Evolutionary conservation across 2,888 invertebrate genomes (phyloP).

Genomic region (Antheraea yamamai): DNA sequence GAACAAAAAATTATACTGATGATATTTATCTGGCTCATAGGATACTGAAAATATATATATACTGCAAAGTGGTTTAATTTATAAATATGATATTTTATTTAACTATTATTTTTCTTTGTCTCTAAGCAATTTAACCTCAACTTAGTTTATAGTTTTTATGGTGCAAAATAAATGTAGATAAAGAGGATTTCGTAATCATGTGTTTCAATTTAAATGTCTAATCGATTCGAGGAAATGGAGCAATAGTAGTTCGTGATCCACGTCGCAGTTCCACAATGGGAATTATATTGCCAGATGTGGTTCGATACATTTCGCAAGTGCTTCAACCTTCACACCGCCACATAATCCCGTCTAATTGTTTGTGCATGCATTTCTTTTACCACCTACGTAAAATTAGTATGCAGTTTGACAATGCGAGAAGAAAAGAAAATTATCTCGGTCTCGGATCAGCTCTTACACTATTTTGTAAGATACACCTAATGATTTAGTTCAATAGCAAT

Average conservation of each 20-base stretch:
- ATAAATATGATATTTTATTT: not conserved
- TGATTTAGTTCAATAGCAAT: not conserved
- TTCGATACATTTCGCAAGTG: conserved; percentile 60
- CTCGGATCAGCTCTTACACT: not conserved
- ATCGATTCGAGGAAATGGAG: conserved; percentile 47
- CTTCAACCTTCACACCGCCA: conserved; percentile 58
- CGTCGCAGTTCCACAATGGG: conserved; percentile 60
- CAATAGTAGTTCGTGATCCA: conserved; percentile 59
- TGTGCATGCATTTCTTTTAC: conserved; percentile 37
- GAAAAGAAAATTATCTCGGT: conserved; percentile 25
- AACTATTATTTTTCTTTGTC: too few species aligned
- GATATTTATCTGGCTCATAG: not conserved
- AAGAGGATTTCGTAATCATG: not conserved
- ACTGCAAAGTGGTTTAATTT: not conserved
- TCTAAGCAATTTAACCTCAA: too few species aligned
- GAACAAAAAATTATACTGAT: not conserved
- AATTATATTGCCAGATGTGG: conserved; percentile 57
- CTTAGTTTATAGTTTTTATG: not conserved
- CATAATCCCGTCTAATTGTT: conserved; percentile 50
- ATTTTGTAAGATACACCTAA: not conserved
- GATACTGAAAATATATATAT: not conserved
- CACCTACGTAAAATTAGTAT: conserved; percentile 28
- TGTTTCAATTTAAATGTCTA: conserved; percentile 19
- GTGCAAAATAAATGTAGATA: not conserved
- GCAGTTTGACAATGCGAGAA: conserved; percentile 27